Base-by-base conservation (phyloP, 2,113 vertebrate species). In the Leucopsar rothschildi region DNA sequence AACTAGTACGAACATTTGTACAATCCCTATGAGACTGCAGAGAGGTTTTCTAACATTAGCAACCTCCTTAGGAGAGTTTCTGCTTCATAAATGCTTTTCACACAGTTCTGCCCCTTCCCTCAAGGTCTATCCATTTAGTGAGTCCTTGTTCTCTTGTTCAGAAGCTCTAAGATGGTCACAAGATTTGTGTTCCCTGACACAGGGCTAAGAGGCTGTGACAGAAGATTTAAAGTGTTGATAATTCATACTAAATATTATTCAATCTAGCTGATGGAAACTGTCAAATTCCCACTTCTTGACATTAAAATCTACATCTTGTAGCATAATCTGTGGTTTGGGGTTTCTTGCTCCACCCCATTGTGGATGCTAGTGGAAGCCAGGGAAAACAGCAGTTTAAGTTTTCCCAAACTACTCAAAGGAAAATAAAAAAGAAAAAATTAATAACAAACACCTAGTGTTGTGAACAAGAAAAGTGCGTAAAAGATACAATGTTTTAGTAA, bases 41-140 rank as follows among this genome's bases (percentile, higher is more conserved):
- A 92, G 65, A 87, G 77, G 47, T 79, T 95, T 95, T 91, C 78
- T 91, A 88, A 82, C 60, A 82, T 92, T 90, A 92, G 53, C 91
- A 95, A 61, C 40, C 25, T 85, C 78, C 92, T 95, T 82, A 95
- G 78, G 45, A 92, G 57, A 91, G 60, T 73, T 95, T 96, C 78
- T 93, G 69, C 75, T 85, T 85, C 53, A 49, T 69, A 87, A 87
- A 72, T 76, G 61, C 9, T 85, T 91, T 95, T 95, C 49, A 65
- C 83, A 90, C 28, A 23, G 5, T 76, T 94, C 81, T 89, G 28
- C 27, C 44, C 39, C 35, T 75, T 93, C 59, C 53, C 37, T 85
- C 75, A 50, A 71, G 69, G 40, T 79, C 72, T 37, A 81, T 68
- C 77, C 61, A 35, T 75, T 82, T 82, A 52, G 29, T 64, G 7